Conservation (phyloP, 2,113 vertebrate genomes). For the Pholis gunnellus region DNA sequence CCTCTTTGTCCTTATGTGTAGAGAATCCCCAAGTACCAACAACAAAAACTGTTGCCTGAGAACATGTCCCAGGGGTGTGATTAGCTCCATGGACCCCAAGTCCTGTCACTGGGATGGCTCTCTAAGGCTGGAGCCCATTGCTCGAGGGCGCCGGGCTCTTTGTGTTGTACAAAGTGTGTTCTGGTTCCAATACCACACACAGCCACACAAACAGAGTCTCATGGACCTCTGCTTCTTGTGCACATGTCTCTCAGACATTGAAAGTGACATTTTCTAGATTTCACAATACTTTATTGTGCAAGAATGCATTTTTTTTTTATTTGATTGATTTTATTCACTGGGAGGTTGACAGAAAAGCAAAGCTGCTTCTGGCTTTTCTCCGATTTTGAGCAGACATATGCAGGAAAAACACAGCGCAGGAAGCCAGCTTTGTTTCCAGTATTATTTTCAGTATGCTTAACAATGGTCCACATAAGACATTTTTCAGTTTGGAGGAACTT, state of each 20-base stretch:
- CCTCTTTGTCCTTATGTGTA: conserved; percentile 59
- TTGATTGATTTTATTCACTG: neutral
- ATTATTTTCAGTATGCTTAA: neutral
- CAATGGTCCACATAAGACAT: neutral
- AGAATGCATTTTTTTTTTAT: neutral
- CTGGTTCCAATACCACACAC: conserved; percentile 27
- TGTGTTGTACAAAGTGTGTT: conserved; percentile 47
- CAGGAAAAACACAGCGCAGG: neutral
- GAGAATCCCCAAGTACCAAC: conserved; percentile 67
- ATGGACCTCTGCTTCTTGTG: conserved; percentile 7
- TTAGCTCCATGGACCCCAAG: conserved; percentile 71
- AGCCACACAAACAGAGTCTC: neutral
- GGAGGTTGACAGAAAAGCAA: neutral
- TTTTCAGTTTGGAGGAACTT: no score
- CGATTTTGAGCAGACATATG: neutral
- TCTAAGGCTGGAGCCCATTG: conserved; percentile 52
- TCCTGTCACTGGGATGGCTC: conserved; percentile 54
- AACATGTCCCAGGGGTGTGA: conserved; percentile 74
- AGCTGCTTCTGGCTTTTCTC: neutral
- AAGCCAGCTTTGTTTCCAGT: no score
- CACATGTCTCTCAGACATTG: conserved; percentile 21
- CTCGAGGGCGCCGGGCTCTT: conserved; percentile 53
- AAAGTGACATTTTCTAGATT: conserved; percentile 4
- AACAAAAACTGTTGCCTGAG: conserved; percentile 63
- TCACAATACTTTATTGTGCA: conserved; percentile 9